phyloP scores from a whole-genome alignment of 1,140 invertebrate species.

The Calliopsis andreniformis region DNA sequence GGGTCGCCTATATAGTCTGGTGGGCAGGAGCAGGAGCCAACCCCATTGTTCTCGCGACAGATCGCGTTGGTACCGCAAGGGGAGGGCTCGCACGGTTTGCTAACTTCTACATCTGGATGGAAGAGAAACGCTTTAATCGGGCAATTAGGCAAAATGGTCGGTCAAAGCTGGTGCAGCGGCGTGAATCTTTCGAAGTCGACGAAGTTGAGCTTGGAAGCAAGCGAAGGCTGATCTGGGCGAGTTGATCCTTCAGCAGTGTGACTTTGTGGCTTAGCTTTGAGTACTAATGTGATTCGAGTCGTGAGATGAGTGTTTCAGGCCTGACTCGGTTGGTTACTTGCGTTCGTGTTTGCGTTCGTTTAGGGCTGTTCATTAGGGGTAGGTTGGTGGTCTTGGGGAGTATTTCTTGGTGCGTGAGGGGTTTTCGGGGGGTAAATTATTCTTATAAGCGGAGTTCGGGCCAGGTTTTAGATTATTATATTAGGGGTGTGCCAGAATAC shows the following conservation, averaged over 20 bases:
- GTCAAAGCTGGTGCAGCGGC: slow-evolving; percentile 46
- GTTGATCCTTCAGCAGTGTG: not conserved
- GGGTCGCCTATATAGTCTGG: slow-evolving; percentile 88
- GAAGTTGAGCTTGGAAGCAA: not conserved
- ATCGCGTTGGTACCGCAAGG: slow-evolving; percentile 84
- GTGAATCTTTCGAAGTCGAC: not conserved
- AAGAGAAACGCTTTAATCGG: slow-evolving; percentile 74
- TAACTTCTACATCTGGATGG: slow-evolving; percentile 67
- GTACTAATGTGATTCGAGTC: not conserved
- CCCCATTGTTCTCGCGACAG: slow-evolving; percentile 80
- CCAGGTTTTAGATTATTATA: no score
- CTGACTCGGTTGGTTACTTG: not conserved
- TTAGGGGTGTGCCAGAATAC: no score
- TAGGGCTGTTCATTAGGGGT: slow-evolving; percentile 1
- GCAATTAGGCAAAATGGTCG: slow-evolving; percentile 36
- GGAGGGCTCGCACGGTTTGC: slow-evolving; percentile 85
- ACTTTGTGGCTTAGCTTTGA: not conserved
- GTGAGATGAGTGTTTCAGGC: not conserved
- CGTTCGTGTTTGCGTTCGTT: no score
- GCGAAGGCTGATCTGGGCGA: not conserved
- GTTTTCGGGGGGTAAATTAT: no score
- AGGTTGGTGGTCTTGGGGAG: no score
- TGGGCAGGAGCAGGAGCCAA: slow-evolving; percentile 85
- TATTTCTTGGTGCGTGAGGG: no score
- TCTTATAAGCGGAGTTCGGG: no score